Percentiles rank a stretch among this genome's conserved stretches.
phyloP scores from a whole-genome alignment of 2,113 vertebrate genomes.

The Ameiurus melas region DNA sequence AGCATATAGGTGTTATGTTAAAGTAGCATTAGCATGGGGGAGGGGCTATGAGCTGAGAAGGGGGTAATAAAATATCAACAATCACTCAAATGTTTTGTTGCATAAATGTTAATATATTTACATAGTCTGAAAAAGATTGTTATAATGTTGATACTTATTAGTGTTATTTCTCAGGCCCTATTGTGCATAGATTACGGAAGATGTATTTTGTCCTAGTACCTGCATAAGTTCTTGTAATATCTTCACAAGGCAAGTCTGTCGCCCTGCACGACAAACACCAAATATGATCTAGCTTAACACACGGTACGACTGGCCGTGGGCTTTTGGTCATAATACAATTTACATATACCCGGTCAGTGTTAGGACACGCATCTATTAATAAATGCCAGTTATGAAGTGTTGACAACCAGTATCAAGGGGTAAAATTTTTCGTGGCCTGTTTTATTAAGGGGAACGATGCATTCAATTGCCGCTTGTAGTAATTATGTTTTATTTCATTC shows the following conservation, averaged over 20 bases:
- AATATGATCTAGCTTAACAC: conserved; percentile 37
- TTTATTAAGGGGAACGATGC: conserved; percentile 90
- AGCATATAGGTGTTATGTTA: conserved; percentile 41
- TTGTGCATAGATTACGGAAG: not conserved
- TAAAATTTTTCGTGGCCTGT: conserved; percentile 68
- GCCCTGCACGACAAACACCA: conserved; percentile 4
- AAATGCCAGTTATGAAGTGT: conserved; percentile 97
- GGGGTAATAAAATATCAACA: not conserved
- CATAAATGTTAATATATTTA: not conserved
- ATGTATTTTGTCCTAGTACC: not conserved
- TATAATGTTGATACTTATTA: not conserved
- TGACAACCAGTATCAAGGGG: conserved; percentile 83
- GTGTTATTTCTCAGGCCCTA: too few relatives aligned
- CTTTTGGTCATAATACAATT: conserved; percentile 85
- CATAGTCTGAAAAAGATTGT: not conserved
- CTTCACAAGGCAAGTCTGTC: not conserved
- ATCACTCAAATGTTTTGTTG: not conserved
- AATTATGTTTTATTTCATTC: conserved; percentile 90
- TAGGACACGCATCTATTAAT: conserved; percentile 89
- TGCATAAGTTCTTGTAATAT: not conserved
- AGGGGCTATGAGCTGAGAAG: not conserved
- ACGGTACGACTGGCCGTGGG: conserved; percentile 59
- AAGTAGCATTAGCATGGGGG: conserved; percentile 43
- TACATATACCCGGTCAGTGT: conserved; percentile 84
- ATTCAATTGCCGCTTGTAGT: conserved; percentile 87